Evolutionary conservation across 2,113 vertebrate species (phyloP), one percentile per base, ranked within the genome.

Genomic region (Neomonachus schauinslandi): DNA sequence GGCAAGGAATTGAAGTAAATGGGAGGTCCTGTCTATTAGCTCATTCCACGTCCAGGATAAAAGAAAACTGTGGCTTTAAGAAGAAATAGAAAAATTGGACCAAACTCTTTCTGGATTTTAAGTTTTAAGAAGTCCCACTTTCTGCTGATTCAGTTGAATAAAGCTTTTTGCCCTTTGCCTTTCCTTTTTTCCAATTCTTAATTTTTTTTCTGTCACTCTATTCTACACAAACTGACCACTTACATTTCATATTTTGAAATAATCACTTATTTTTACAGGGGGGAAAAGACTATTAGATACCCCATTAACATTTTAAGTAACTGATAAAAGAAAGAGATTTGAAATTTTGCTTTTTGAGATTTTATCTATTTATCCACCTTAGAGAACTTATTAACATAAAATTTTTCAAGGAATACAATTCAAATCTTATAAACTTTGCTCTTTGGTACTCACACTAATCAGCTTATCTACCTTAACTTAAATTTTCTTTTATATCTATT

Each of bases 1-100:
- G 94, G n/a, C 71, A 97, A 98, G 69, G 87, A 98, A 98, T 98
- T 97, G 95, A 98, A 96, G 98, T 98, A 98, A 98, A 98, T 88
- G 19, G 77, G 84, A 61, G 87, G 90, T 98, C 97, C 93, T 98
- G 97, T 96, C 97, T 86, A 88, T 98, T 98, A 98, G 42, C 81
- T 98, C 84, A 92, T 96, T 98, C 97, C 91, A 97, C 96, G 61
- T n/a, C 80, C 24, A 88, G 69, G 89, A 42, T 95, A 92, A 91
- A 80, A 53, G 87, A 97, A 97, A 98, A 97, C 26, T 33, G 61
- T 79, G 57, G 39, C 65, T 89, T 94, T 96, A 42, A 53, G 72
- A 53, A 96, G 67, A 95, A 95, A 65, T 59, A 89, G 53, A 36
- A 80, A 97, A 98, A 98, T 0, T 0, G 2, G 67, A 97, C 86